A percentile compares a stretch with the other conserved stretches of the same genome.
Evolutionary conservation across 2,797 vertebrate species (phyloP).

Genomic region (Acanthis flammea): DNA sequence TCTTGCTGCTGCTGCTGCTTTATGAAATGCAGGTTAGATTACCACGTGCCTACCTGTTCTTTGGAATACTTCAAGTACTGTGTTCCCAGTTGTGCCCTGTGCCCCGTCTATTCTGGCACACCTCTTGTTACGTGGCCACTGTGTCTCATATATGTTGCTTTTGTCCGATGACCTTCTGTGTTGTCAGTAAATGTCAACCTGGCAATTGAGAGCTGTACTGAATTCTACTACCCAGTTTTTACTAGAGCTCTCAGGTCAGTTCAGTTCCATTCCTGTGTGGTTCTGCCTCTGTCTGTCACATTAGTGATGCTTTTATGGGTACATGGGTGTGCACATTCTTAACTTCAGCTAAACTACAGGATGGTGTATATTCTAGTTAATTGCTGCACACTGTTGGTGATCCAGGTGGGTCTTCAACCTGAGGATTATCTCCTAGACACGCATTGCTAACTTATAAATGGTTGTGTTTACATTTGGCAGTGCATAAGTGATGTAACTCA

Average conservation of each 20-base stretch:
- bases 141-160: neutral
- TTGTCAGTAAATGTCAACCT: neutral
- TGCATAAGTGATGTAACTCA: neutral
- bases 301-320: neutral
- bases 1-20: neutral
- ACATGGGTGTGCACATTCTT: neutral
- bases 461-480: neutral
- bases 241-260: neutral
- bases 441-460: neutral
- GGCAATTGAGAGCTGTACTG: neutral
- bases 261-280: neutral
- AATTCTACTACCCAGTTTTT: neutral
- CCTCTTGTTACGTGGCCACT: fast-evolving
- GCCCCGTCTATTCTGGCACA: neutral
- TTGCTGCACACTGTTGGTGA: neutral
- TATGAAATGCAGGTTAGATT: neutral
- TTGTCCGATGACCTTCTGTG: fast-evolving
- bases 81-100: neutral
- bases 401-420: neutral
- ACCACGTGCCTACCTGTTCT: neutral
- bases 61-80: neutral
- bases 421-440: neutral
- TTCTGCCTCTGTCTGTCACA: neutral
- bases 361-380: neutral
- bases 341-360: neutral